Percentiles rank a stretch among this genome's conserved stretches.
Evolutionary conservation across 2,797 vertebrate species (phyloP).

Genomic region (Fistularia tabacaria): DNA sequence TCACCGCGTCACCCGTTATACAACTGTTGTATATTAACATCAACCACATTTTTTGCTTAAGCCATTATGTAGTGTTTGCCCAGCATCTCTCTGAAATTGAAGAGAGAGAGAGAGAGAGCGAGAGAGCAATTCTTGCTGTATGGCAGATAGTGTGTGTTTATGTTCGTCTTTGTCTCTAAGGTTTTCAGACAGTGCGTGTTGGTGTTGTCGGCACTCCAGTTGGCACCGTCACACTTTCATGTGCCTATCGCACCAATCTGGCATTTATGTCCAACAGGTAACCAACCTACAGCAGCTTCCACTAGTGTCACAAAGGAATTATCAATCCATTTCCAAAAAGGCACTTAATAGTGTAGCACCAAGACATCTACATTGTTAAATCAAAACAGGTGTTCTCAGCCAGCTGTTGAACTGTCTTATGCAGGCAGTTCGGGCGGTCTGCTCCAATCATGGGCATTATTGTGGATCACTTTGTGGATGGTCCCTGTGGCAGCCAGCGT

Average conservation of each 20-base stretch:
- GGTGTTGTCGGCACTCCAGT: slow-evolving; percentile 95
- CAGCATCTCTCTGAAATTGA: no score
- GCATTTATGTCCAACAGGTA: slow-evolving; percentile 98
- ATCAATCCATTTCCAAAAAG: no score
- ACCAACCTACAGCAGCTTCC: slow-evolving; percentile 6
- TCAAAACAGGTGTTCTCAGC: no score
- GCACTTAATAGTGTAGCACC: no score
- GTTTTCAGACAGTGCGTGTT: slow-evolving; percentile 95
- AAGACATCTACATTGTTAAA: no score
- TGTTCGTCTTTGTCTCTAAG: slow-evolving; percentile 56
- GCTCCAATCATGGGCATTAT: slow-evolving; percentile 99
- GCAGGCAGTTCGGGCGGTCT: slow-evolving; percentile 94
- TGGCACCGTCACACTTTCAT: slow-evolving; percentile 93
- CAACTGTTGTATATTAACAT: no score
- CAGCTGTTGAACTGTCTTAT: background rate
- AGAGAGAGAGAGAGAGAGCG: no score
- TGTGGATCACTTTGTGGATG: slow-evolving; percentile 98
- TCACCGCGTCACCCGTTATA: no score
- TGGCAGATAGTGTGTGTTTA: background rate
- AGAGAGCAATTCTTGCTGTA: no score
- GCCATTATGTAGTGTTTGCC: no score
- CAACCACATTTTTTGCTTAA: no score
- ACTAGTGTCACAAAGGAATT: no score
- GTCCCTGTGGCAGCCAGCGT: slow-evolving; percentile 87
- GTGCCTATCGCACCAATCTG: slow-evolving; percentile 96